A percentile compares a stretch with the other conserved stretches of the same genome.
These are phyloP conservation scores for Lerista edwardsae DNA, from an alignment of 2,797 vertebrate species.

Conservation along the genomic window DNA sequence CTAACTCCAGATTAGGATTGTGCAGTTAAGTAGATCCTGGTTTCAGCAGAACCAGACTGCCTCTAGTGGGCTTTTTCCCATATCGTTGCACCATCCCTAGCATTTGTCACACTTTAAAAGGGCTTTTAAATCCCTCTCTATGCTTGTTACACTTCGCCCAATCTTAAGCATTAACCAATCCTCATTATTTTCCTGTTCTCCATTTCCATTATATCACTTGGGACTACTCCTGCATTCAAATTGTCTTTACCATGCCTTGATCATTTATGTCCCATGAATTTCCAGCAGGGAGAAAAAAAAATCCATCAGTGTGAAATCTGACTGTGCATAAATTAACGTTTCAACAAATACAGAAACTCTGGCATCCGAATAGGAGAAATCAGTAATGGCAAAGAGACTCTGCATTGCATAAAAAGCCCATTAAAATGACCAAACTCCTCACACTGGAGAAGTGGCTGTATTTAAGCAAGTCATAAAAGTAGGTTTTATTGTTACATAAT, in stretches of 20 bases:
- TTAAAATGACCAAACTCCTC: constrained; percentile 31
- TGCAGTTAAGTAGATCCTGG: no score
- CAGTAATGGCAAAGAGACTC: constrained; percentile 34
- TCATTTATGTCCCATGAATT: constrained; percentile 14
- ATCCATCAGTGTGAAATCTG: constrained; percentile 2
- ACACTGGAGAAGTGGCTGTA: constrained; percentile 36
- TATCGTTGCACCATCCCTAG: background rate
- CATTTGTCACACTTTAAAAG: background rate
- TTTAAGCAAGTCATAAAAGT: constrained; percentile 36
- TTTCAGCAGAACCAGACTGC: no score
- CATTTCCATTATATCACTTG: background rate
- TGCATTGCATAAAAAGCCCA: background rate
- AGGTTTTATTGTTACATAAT: constrained; percentile 39
- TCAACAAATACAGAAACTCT: constrained; percentile 22
- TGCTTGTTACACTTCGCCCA: background rate
- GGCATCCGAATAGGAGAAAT: constrained; percentile 42
- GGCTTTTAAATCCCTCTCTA: background rate
- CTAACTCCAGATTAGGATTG: no score
- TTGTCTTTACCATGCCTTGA: background rate
- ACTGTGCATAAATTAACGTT: constrained; percentile 27
- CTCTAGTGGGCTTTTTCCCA: no score
- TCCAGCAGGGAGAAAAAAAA: background rate
- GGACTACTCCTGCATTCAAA: background rate
- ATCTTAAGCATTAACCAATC: background rate
- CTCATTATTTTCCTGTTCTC: background rate